Conservation (phyloP, 2,888 invertebrate species). For the Lithophane semibrunnea region DNA sequence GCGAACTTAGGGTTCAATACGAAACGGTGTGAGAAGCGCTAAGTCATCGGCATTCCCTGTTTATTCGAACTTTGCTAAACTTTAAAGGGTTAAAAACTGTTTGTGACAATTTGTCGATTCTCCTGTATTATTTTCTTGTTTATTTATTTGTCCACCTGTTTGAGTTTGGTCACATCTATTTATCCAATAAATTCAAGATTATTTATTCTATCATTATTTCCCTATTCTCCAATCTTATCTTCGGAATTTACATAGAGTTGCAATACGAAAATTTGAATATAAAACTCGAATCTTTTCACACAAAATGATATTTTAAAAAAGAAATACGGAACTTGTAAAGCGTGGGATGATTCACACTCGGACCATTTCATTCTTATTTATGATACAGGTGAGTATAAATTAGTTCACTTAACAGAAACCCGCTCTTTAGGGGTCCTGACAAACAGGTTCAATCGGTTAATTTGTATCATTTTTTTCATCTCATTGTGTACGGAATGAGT, state of each 20-base stretch:
- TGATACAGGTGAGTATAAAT: slow-evolving; percentile 88
- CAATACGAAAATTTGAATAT: slow-evolving; percentile 46
- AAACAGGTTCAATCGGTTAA: slow-evolving; percentile 89
- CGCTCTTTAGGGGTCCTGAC: slow-evolving; percentile 88
- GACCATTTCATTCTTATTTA: slow-evolving; percentile 84
- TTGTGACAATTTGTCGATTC: slow-evolving; percentile 9
- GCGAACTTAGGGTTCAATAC: slow-evolving; percentile 58
- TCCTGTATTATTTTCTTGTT: neutral
- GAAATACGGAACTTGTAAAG: slow-evolving; percentile 62
- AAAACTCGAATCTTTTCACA: slow-evolving; percentile 42
- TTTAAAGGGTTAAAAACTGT: neutral
- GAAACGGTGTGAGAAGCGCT: slow-evolving; percentile 26
- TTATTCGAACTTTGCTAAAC: neutral
- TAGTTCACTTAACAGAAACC: slow-evolving; percentile 87
- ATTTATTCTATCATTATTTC: slow-evolving; percentile 14
- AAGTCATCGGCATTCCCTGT: slow-evolving; percentile 41
- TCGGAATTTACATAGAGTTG: slow-evolving; percentile 50
- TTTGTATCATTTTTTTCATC: slow-evolving; percentile 84
- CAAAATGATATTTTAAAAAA: slow-evolving; percentile 50
- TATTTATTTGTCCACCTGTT: slow-evolving; percentile 9
- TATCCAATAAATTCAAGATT: slow-evolving; percentile 5
- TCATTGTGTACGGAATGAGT: slow-evolving; percentile 86
- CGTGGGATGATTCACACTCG: slow-evolving; percentile 64
- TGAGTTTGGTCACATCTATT: neutral
- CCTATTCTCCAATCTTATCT: slow-evolving; percentile 43